These are phyloP conservation scores for Acanthopleura granulata DNA, from an alignment of 2,888 invertebrate genomes.

Conservation along the genomic window DNA sequence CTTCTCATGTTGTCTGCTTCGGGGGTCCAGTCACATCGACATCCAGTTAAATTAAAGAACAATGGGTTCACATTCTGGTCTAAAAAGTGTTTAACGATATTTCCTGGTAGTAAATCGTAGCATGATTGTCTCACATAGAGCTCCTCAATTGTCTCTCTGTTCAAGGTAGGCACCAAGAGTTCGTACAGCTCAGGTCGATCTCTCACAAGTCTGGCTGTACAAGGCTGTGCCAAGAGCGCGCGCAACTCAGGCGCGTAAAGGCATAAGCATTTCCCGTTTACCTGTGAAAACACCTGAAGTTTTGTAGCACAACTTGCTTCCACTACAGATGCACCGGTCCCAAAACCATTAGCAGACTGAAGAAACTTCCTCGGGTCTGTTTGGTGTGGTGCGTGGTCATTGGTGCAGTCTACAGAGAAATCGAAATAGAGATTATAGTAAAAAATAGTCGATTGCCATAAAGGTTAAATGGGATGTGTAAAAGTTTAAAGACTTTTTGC, in stretches of 20 bases:
- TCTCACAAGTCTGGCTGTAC: not conserved
- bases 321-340: not conserved
- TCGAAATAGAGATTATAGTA: not conserved
- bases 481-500: too few species aligned
- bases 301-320: slow-evolving; percentile 3
- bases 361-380: not conserved
- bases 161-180: not conserved
- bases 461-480: too few species aligned
- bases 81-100: not conserved
- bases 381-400: not conserved
- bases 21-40: slow-evolving; percentile 2
- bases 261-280: not conserved
- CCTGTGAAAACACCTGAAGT: not conserved
- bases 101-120: not conserved
- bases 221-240: not conserved
- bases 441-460: too few species aligned
- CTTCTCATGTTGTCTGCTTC: not conserved
- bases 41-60: not conserved
- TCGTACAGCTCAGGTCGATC: not conserved
- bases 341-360: not conserved
- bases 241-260: not conserved
- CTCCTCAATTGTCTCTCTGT: not conserved
- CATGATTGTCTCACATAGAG: not conserved
- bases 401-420: not conserved
- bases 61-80: not conserved